Evolutionary conservation across 2,888 invertebrate genomes (phyloP).

Genomic region (Caenorhabditis panamensis): DNA sequence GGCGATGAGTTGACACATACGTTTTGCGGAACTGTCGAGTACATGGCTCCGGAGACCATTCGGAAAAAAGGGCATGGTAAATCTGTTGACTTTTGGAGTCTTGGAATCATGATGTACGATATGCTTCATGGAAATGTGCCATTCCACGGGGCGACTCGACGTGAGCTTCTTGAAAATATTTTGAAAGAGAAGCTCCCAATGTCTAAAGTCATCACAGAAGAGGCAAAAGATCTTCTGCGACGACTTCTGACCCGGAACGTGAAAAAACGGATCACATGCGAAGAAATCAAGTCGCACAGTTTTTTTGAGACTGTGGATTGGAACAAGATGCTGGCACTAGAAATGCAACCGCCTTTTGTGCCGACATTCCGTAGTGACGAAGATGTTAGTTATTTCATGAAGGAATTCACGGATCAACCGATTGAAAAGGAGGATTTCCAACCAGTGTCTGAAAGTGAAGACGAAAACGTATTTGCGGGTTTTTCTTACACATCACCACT

Average conservation of each 20-base stretch:
- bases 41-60: constrained; percentile 31
- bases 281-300: not conserved
- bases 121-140: constrained; percentile 24
- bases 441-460: not conserved
- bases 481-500: no score
- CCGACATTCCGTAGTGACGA: not conserved
- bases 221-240: not conserved
- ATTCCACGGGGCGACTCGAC: constrained; percentile 1
- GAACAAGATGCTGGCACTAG: not conserved
- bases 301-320: constrained; percentile 20
- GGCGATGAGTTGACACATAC: constrained; percentile 6
- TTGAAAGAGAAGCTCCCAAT: not conserved
- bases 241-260: not conserved
- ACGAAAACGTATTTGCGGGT: not conserved
- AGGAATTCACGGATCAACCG: not conserved
- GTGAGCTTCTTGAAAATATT: not conserved
- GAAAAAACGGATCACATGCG: not conserved
- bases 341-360: constrained; percentile 9
- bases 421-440: not conserved
- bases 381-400: constrained; percentile 12
- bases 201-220: not conserved
- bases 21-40: constrained; percentile 36
- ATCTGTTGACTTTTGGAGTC: constrained; percentile 21
- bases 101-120: constrained; percentile 30
- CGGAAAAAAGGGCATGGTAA: constrained; percentile 3